These are phyloP conservation scores for Phodopus roborovskii DNA, from an alignment of 2,113 vertebrate species.

Conservation along the genomic window DNA sequence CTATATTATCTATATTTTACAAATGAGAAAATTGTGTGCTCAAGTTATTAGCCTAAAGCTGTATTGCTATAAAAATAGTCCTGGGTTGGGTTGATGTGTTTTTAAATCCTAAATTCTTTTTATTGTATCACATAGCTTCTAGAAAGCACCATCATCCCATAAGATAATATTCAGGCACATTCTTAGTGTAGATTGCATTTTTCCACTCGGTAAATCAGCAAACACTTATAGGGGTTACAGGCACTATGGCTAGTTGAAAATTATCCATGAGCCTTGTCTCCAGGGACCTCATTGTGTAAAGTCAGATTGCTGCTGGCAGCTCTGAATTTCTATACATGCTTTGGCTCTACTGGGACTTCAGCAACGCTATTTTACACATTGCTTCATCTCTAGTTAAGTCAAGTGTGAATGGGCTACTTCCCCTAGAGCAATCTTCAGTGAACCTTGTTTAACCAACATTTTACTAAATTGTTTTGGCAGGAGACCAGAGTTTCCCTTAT, in stretches of 20 bases:
- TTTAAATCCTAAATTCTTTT: background rate
- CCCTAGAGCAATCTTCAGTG: background rate
- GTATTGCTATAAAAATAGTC: conserved; percentile 17
- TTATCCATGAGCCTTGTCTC: background rate
- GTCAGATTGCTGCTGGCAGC: background rate
- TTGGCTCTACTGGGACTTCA: background rate
- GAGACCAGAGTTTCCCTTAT: conserved; percentile 17
- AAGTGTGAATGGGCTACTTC: background rate
- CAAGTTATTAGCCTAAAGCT: conserved; percentile 7
- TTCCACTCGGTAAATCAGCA: background rate
- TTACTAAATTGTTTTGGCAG: conserved; percentile 39
- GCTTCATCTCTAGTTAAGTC: conserved; percentile 39
- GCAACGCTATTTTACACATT: background rate
- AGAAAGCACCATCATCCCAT: conserved; percentile 5
- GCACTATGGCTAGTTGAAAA: background rate
- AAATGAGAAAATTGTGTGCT: conserved; percentile 49
- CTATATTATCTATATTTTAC: background rate
- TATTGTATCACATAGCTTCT: background rate
- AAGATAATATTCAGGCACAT: conserved; percentile 8
- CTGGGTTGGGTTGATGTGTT: conserved; percentile 10
- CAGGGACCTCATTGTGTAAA: conserved; percentile 22
- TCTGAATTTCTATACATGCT: conserved; percentile 33
- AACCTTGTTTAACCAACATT: conserved; percentile 49
- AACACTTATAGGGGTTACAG: background rate
- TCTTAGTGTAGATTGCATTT: background rate